Base-by-base conservation (phyloP, 2,797 vertebrate species). In the Limosa lapponica region DNA sequence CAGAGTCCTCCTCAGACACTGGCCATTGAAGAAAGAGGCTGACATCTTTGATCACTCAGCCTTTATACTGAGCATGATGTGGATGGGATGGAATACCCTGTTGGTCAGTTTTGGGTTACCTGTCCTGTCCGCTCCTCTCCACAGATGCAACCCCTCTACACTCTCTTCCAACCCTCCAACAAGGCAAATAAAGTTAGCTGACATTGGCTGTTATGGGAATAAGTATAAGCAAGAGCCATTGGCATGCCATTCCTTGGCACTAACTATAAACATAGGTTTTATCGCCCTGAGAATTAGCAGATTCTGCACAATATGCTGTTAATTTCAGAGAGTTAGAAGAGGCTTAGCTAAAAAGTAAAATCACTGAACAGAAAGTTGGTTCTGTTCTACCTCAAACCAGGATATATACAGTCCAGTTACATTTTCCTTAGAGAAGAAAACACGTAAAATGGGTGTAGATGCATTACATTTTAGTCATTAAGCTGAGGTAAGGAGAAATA, bases 401-500 rank as follows among this genome's bases (percentile, higher is more conserved):
- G 54, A 22, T 19, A 20, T 18, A 37, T 37, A 22, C 5, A n/a
- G 37, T 27, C 14, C 14, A 36, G 16, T 43, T 74, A 59, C 3
- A 2, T 18, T 66, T 59, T 89, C 13, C 34, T 79, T 84, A 37
- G 64, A 65, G 39, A 72, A 85, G 19, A 55, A 81, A 89, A 69
- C 25, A 23, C 0, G 0, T 10, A 32, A 55, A 23, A 34, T 3
- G 64, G 4, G 3, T 48, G 18, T 27, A 69, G 16, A 13, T 51
- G 12, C 0, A 10, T 54, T 32, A 8, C 10, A 9, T 79, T 91
- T 67, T 44, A 69, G 37, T 34, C 20, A 58, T n/a, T 12, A 80
- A 55, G 30, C 19, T 37, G n/a, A 77, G 81, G 8, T 6, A 51
- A 49, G 37, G 12, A 52, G 14, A 78, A 70, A 57, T 25, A 41